Conservation (phyloP, 2,888 invertebrate genomes). For the Eristalis tenax region DNA sequence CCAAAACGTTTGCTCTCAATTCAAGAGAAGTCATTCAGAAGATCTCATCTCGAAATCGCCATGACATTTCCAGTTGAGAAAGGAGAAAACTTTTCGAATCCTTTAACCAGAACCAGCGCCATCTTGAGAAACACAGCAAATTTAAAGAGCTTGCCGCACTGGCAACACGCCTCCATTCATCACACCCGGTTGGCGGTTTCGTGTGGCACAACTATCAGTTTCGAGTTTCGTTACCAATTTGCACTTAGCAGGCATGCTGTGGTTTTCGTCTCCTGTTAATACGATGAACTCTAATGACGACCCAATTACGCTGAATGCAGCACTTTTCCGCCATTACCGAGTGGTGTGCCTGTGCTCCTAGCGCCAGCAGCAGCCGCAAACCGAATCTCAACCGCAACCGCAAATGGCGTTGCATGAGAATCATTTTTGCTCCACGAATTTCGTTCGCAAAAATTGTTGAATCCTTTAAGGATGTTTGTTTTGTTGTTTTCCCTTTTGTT, state of each 20-base stretch:
- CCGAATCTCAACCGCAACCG: not conserved
- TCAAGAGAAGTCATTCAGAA: not conserved
- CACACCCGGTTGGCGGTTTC: not conserved
- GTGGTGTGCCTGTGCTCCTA: too few relatives aligned
- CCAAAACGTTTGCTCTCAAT: not conserved
- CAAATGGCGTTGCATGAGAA: not conserved
- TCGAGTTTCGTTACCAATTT: not conserved
- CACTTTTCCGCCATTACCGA: not conserved
- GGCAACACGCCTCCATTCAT: not conserved
- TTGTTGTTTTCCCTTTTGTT: not conserved
- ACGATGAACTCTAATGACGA: not conserved
- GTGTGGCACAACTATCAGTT: conserved; percentile 1
- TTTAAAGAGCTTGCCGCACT: not conserved
- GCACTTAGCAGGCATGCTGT: conserved; percentile 1
- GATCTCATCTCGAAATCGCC: not conserved
- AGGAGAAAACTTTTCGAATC: not conserved
- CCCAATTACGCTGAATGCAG: conserved; percentile 3
- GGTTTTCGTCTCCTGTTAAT: not conserved
- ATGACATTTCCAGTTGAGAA: not conserved
- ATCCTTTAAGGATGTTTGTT: not conserved
- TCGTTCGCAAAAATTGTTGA: not conserved
- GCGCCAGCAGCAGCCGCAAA: not conserved
- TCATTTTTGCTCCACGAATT: not conserved
- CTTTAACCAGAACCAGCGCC: not conserved
- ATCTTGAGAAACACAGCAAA: not conserved